Percentiles rank a stretch among this genome's conserved stretches.
Evolutionary conservation across 92 coral and sea anemone species (phyloP).

Genomic region (Phenganax stokvisi): DNA sequence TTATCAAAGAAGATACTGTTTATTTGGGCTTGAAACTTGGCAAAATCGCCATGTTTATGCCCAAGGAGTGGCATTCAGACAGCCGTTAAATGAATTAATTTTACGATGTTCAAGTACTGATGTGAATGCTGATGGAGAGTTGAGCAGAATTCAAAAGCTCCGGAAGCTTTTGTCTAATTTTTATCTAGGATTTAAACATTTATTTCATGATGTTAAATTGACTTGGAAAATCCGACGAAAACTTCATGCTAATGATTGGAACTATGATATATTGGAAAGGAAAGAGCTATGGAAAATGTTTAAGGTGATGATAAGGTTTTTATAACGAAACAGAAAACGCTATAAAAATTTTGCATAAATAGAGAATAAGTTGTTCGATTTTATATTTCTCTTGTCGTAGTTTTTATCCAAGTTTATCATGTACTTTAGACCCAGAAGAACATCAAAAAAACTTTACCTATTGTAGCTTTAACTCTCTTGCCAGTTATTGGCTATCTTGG

Average conservation of each 20-base stretch:
- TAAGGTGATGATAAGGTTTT: constrained; percentile 52
- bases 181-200: constrained; percentile 62
- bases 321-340: background rate
- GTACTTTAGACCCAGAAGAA: constrained; percentile 65
- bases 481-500: constrained; percentile 96
- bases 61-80: constrained; percentile 33
- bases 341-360: background rate
- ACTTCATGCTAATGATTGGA: constrained; percentile 56
- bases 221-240: constrained; percentile 71
- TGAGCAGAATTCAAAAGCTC: constrained; percentile 51
- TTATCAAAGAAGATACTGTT: background rate
- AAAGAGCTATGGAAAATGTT: constrained; percentile 76
- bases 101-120: constrained; percentile 15
- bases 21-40: background rate
- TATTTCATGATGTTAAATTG: constrained; percentile 76
- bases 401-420: background rate
- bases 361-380: too few species aligned
- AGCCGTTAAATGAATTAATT: constrained; percentile 34
- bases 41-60: background rate
- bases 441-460: constrained; percentile 78
- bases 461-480: constrained; percentile 55
- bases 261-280: constrained; percentile 63
- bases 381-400: background rate
- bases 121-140: constrained; percentile 14
- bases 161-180: constrained; percentile 61